Evolutionary conservation across 2,888 invertebrate species (phyloP).

Genomic region (Dryobota labecula): DNA sequence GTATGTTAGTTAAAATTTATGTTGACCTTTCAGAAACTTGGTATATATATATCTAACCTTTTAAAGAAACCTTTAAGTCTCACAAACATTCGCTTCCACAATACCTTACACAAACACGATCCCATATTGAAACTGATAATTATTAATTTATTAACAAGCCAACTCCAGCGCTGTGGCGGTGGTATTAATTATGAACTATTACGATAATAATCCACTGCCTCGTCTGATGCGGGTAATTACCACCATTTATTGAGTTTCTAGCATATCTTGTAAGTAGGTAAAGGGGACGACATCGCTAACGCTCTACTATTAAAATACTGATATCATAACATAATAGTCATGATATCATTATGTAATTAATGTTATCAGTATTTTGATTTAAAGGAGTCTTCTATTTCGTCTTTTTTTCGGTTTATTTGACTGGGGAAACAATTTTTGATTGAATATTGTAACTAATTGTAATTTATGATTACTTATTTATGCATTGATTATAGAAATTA

Average conservation of each 20-base stretch:
- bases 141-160: conserved; percentile 28
- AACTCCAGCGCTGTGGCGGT: not conserved
- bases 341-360: no score
- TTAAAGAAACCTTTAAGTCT: not conserved
- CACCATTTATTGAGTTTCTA: conserved; percentile 14
- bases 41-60: not conserved
- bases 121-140: conserved; percentile 15
- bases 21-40: not conserved
- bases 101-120: not conserved
- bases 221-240: conserved; percentile 45
- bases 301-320: not conserved
- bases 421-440: no score
- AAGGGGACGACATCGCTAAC: not conserved
- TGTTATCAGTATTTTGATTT: no score
- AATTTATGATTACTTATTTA: no score
- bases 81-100: not conserved
- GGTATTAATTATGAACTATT: conserved; percentile 52
- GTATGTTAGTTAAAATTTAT: not conserved
- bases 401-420: no score
- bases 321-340: no score
- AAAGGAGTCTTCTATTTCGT: no score
- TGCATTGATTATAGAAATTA: no score
- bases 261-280: not conserved
- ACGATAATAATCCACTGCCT: conserved; percentile 40
- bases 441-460: no score